Percentiles rank a stretch among this genome's conserved stretches.
Evolutionary conservation across 2,113 vertebrate species (phyloP).

Genomic region (Stegostoma tigrinum): DNA sequence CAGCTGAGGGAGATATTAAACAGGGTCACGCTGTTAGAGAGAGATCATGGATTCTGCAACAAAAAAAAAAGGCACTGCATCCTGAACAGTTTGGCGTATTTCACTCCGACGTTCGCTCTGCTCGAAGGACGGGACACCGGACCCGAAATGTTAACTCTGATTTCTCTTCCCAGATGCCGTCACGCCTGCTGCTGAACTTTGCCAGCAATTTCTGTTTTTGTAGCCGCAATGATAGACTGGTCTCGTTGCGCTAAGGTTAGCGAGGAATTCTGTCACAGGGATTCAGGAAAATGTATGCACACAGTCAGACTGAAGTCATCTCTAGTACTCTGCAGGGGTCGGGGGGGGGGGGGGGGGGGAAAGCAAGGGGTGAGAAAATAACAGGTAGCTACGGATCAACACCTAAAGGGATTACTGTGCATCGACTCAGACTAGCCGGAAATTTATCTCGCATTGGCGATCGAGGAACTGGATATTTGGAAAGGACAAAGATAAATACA

Average conservation of each 20-base stretch:
- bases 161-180: no score
- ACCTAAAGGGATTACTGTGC: not conserved
- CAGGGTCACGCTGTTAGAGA: not conserved
- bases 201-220: no score
- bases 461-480: no score
- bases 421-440: not conserved
- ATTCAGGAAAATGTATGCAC: not conserved
- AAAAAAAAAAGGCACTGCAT: not conserved
- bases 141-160: no score
- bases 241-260: not conserved
- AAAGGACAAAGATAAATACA: no score
- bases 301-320: not conserved
- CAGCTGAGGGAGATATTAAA: slow-evolving; percentile 9
- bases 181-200: no score
- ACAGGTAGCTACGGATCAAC: not conserved
- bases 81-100: not conserved
- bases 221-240: not conserved
- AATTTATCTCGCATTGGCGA: not conserved
- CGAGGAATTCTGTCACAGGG: not conserved
- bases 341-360: no score
- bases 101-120: not conserved
- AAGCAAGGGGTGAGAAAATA: no score
- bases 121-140: no score
- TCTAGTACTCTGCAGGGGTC: not conserved
- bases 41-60: not conserved